phyloP scores from a whole-genome alignment of 2,888 invertebrate genomes.

The Sturmia bella region DNA sequence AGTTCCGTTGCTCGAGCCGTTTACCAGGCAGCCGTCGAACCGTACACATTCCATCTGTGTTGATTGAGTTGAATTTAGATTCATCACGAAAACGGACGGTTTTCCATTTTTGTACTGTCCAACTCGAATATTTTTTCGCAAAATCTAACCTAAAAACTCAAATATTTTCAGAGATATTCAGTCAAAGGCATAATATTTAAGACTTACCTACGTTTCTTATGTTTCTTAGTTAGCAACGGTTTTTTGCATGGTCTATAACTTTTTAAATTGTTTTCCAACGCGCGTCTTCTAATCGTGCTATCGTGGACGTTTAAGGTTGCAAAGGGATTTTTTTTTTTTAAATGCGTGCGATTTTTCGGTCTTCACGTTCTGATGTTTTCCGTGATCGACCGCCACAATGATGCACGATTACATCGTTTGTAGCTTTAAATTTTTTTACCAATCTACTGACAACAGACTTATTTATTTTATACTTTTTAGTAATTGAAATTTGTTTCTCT shows the following conservation, averaged over 20 bases:
- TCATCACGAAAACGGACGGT: too few species aligned
- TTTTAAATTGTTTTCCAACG: neutral
- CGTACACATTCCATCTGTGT: too few species aligned
- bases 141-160: too few species aligned
- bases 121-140: too few species aligned
- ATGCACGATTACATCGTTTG: neutral
- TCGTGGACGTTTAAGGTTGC: neutral
- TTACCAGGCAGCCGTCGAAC: too few species aligned
- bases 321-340: neutral
- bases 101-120: too few species aligned
- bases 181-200: too few species aligned
- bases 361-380: neutral
- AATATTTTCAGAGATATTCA: too few species aligned
- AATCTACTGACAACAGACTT: neutral
- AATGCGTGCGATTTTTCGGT: neutral
- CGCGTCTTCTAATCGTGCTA: neutral
- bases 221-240: neutral
- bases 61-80: too few species aligned
- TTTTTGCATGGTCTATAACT: neutral
- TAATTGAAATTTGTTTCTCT: neutral
- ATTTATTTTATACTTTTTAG: conserved; percentile 3
- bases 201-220: neutral
- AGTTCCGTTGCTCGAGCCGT: too few species aligned
- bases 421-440: neutral
- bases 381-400: neutral